Conservation (phyloP, 2,797 vertebrate species). For the Cossypha caffra region DNA sequence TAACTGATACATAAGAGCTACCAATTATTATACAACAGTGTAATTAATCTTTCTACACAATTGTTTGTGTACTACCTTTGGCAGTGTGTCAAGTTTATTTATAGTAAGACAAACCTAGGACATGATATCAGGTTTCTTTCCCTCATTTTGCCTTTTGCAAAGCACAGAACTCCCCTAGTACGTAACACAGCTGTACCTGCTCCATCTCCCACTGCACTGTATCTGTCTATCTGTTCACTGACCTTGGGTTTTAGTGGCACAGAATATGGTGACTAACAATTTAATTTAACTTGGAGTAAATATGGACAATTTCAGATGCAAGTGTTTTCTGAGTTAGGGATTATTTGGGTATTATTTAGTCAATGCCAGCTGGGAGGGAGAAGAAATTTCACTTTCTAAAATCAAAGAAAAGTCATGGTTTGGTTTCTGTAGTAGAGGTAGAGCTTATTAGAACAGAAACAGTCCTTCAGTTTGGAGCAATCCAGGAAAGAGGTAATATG, state of each 20-base stretch:
- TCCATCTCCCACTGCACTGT: fast-evolving
- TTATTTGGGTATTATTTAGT: not conserved
- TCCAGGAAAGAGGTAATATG: not conserved
- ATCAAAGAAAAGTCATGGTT: not conserved
- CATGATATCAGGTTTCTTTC: not conserved
- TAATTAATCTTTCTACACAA: not conserved
- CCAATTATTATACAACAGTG: not conserved
- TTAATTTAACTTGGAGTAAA: not conserved
- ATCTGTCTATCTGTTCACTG: not conserved
- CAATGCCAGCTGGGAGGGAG: not conserved
- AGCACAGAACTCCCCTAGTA: not conserved
- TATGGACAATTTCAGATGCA: not conserved
- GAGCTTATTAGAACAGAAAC: not conserved
- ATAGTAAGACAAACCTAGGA: not conserved
- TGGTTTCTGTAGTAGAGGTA: not conserved
- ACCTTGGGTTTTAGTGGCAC: not conserved
- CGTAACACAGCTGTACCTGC: fast-evolving
- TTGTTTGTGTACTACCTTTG: not conserved
- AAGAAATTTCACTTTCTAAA: not conserved
- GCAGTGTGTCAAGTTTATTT: not conserved
- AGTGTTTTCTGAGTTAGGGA: not conserved
- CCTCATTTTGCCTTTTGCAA: not conserved
- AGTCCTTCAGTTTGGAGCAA: not conserved
- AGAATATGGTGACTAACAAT: not conserved
- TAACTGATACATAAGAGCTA: not conserved